Base-by-base conservation (phyloP, 2,888 invertebrate genomes). In the Imbricaverruca yamaguchii region DNA sequence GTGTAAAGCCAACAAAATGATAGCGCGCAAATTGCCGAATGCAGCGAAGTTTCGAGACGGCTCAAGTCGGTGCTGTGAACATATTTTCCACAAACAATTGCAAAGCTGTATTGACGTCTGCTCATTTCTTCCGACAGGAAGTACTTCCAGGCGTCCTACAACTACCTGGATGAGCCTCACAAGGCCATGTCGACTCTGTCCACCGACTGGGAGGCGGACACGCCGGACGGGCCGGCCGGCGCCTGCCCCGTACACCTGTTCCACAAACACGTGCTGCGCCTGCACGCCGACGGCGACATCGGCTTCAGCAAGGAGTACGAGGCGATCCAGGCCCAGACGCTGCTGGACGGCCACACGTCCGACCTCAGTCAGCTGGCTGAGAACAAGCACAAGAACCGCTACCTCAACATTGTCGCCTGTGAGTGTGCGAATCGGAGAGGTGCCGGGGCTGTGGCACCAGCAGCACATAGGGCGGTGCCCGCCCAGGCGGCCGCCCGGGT, bases 271-370 rank as follows among this genome's bases (percentile, higher is more conserved):
- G 96, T 97, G 10, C 92, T 93, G 13, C 91, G 91, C 61, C 87
- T 97, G 84, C 97, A 97, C 87, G 95, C 94, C 6, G 97, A 98
- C 87, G 94, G 95, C 0, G 97, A 97, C 87, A 94, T 96, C 84
- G 96, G 95, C 1, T 97, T 97, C 87, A 94, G 96, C 86, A 95
- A 95, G 86, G 97, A 97, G 88, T 98, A 96, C 88, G 96, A 97
- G 87, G 92, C 94, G 23, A 94, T 95, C 83, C 94, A 95, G 85
- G 86, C 92, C 78, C 92, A 93, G 84, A 92, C 93, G 10, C 92
- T 92, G 13, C 91, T 91, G 65, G 90, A 93, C 80, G 93, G 92
- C 79, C 92, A 93, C 87, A 91, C 93, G 55, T 93, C 94, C 61
- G 94, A 95, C 86, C 93, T 94, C 88, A 96, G 95, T 39, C 94